Evolutionary conservation across 2,113 vertebrate genomes (phyloP).

Genomic region (Gorsachius goisagi): DNA sequence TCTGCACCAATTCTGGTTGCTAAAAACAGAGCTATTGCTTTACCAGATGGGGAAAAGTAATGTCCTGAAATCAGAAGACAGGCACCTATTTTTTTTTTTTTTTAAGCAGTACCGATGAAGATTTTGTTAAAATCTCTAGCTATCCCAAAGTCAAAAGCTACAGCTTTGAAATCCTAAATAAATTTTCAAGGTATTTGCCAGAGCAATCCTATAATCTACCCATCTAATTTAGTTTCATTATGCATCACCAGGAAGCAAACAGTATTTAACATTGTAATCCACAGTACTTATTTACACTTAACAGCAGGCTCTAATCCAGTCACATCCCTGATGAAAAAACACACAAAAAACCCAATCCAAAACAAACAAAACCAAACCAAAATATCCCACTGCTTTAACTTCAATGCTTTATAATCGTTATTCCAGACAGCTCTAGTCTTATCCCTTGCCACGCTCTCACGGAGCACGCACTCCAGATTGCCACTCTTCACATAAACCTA

Average conservation of each 20-base stretch:
- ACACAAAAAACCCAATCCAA: neutral
- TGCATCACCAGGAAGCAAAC: neutral
- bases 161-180: neutral
- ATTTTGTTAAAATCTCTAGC: neutral
- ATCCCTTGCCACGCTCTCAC: neutral
- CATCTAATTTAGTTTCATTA: neutral
- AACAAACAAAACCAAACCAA: neutral
- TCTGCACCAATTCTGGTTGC: neutral
- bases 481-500: neutral
- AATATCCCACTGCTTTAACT: neutral
- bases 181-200: neutral
- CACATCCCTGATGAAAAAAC: neutral
- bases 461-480: neutral
- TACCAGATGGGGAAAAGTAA: neutral
- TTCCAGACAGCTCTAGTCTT: neutral
- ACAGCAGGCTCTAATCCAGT: neutral
- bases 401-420: neutral
- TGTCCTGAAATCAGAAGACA: neutral
- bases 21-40: neutral
- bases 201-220: neutral
- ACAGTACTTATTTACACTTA: neutral
- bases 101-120: neutral
- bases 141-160: neutral
- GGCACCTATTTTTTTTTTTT: neutral
- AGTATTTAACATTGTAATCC: slow-evolving; percentile 3